Evolutionary conservation across 2,113 vertebrate species (phyloP).

Genomic region (Myrmecophaga tridactyla): DNA sequence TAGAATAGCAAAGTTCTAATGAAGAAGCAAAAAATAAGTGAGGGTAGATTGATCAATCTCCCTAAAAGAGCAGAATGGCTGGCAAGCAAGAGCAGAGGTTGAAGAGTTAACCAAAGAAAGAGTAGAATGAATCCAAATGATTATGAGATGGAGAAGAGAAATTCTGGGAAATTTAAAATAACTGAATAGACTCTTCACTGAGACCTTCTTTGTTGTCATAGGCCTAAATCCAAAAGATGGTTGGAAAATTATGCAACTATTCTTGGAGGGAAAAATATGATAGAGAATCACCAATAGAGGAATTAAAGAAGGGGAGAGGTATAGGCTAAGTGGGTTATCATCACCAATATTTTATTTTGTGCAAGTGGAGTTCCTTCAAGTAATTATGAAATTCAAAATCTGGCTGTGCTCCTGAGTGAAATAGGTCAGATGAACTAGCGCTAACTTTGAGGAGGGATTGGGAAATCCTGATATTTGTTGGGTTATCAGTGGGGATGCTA

Average conservation of each 20-base stretch:
- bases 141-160: neutral
- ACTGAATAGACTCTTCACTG: neutral
- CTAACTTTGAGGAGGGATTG: neutral
- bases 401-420: neutral
- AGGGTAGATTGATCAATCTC: neutral
- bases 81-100: neutral
- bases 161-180: neutral
- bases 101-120: neutral
- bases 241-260: neutral
- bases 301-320: neutral
- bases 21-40: neutral
- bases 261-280: neutral
- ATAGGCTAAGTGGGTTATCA: neutral
- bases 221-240: neutral
- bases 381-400: neutral
- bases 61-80: neutral
- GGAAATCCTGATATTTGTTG: neutral
- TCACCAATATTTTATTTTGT: neutral
- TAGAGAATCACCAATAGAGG: neutral
- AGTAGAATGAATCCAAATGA: neutral
- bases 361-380: neutral
- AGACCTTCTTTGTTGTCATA: neutral
- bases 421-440: neutral
- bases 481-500: neutral
- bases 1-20: neutral